phyloP scores from a whole-genome alignment of 2,888 invertebrate genomes.

The Nephrocerus scutellatus region DNA sequence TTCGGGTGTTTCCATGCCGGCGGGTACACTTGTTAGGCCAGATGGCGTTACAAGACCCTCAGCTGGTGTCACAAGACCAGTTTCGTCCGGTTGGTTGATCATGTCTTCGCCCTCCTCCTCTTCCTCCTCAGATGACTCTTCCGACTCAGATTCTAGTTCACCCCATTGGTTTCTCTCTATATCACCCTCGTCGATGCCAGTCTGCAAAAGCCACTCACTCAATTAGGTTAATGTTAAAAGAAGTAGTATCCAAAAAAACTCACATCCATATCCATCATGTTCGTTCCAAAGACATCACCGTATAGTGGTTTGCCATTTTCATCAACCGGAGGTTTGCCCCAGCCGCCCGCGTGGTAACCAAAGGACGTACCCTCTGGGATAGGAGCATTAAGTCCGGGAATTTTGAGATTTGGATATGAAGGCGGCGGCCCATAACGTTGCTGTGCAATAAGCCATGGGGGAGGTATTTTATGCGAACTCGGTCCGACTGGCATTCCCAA shows the following conservation, averaged over 20 bases:
- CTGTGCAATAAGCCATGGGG: constrained; percentile 77
- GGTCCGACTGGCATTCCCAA: constrained; percentile 98
- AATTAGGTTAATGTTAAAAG: constrained; percentile 1
- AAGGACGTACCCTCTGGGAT: constrained; percentile 97
- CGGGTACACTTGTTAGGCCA: constrained; percentile 82
- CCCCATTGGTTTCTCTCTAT: constrained; percentile 96
- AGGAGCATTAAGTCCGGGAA: constrained; percentile 95
- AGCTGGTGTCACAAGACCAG: constrained; percentile 86
- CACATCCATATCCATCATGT: constrained; percentile 64
- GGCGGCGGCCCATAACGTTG: constrained; percentile 91
- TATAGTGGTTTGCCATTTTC: constrained; percentile 96
- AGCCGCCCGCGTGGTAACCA: constrained; percentile 98
- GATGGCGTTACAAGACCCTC: constrained; percentile 93
- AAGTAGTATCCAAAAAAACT: constrained; percentile 34
- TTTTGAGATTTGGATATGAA: constrained; percentile 96
- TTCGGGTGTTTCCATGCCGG: constrained; percentile 97
- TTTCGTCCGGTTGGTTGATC: constrained; percentile 58
- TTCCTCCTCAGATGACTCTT: constrained; percentile 56
- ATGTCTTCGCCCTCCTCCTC: constrained; percentile 59
- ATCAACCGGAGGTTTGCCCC: constrained; percentile 99
- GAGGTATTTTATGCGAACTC: constrained; percentile 82
- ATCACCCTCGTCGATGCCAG: constrained; percentile 70
- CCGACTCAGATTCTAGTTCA: constrained; percentile 82
- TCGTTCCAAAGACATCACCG: constrained; percentile 96
- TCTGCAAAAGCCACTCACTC: constrained; percentile 40